Base-by-base conservation (phyloP, 2,113 vertebrate genomes). In the Bothrops jararaca region DNA sequence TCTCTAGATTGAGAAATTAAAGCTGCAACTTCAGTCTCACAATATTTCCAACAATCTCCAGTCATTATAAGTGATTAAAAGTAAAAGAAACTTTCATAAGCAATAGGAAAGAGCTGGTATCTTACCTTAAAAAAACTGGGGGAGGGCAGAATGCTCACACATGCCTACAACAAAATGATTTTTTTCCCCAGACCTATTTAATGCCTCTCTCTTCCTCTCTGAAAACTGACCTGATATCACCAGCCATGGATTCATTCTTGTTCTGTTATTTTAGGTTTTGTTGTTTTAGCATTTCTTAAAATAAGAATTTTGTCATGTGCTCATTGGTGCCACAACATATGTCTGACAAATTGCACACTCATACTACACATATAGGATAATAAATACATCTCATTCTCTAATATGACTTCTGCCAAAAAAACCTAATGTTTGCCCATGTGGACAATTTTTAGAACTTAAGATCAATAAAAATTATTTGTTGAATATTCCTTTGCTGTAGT, bases 371-470 rank as follows among this genome's bases (percentile, higher is more conserved):
- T 56, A 6, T 42, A 4, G 93, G 96, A 93, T 53, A 80, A 89
- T 60, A 12, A 0, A 1, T 0, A 39, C 88, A 92, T 91, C 91
- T 95, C 58, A 39, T 95, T 95, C 95, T 95, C 90, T 52, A 90
- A 64, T 64, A 86, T 64, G 3, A 23, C 50, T 88, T 92, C 53
- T 92, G 0, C 89, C 50, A 74, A 7, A 96, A 9, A 96, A 96
- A 95, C n/a, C 91, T 88, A 7, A 2, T 91, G 45, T 90, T 60
- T 94, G 93, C 57, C 10, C 48, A 50, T 90, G 39, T 91, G n/a
- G 1, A 57, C 3, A 7, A 3, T 86, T 95, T 91, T 90, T 90
- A 94, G 96, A 34, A 3, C 7, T 1, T 13, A 91, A 52, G 1
- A 89, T 13, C n/a, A 7, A 94, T 1, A 58, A 94, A 92, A 20